Evolutionary conservation across 2,888 invertebrate species (phyloP), one percentile per base, ranked within the genome.

Genomic region (Tholera decimalis): DNA sequence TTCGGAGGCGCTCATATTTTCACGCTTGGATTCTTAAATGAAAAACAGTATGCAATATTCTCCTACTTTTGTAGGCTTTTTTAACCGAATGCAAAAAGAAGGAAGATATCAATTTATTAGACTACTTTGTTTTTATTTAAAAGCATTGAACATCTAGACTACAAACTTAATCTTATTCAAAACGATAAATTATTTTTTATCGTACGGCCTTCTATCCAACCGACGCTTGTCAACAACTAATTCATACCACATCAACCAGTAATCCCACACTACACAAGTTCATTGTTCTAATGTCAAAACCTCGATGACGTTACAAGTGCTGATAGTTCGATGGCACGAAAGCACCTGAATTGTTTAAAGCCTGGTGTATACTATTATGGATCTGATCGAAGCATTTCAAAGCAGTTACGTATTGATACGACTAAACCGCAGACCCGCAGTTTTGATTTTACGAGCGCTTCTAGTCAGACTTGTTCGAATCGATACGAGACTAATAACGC

Each of bases 381-480:
- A 28, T 37, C 33, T 51, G 47, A 50, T 54, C 44, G 58, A 46
- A 63, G 15, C 33, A 56, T 51, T 71, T 58, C n/a, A 46, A 58
- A 68, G 30, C 53, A 71, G 80, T 77, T 77, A 74, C 77, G 63
- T 47, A 49, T 49, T 55, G 71, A 74, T 58, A 77, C 66, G 22
- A 22, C 7, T 47, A 46, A 47, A 26, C 43, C 37, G 39, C 24
- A 59, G 22, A 26, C 33, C 44, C 33, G 26, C 37, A 64, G n/a
- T 55, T 79, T 66, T 46, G 55, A 33, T 56, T 73, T 59, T 62
- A 62, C 18, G 57, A 59, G 3, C 26, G 58, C 20, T 30, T 35
- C 41, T 47, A 54, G 43, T 44, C 58, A 64, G 55, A 62, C 64
- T 33, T 61, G 35, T 61, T 53, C 39, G 13, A 57, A 76, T 73